Evolutionary conservation across 1,140 invertebrate species (phyloP), one percentile per base, ranked within the genome.

Genomic region (Penaeus indicus): DNA sequence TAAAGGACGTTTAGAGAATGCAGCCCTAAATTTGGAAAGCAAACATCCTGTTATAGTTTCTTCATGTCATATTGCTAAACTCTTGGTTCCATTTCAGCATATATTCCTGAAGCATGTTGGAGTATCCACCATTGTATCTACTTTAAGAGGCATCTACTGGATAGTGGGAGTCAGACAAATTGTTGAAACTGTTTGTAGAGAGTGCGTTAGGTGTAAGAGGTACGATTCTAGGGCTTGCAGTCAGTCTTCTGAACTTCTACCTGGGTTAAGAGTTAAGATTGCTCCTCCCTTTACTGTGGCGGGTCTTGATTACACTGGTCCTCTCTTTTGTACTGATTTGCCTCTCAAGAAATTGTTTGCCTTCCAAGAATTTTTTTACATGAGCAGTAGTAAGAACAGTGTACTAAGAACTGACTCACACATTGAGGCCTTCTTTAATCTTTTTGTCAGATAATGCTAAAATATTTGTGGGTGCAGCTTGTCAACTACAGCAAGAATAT

Each of bases 401-500:
- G 22, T 47, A 88, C 47, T 13, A 85, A 21, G 86, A 88, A 22
- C 78, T 88, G 18, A 62, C 78, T 75, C 18, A 32, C 32, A 32
- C 32, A 32, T 32, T 32, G 80, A 63, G 47, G 80, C 8, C 61
- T 85, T 77, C 75, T 27, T 25, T 77, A 1, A 25, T 22, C 3
- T n/a, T 77, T 85, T 22, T 77, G 72, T 77, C 84, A 22, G 84
- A 85, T 85, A 85, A 85, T 54, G 84, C 84, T 10, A 72, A 82
- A 25, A 85, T 67, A 21, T 85, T 85, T 42, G 21, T 25, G 22
- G 18, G 79, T 21, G 78, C 60, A 25, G 27, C 47, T 22, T n/a
- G 27, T 11, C 16, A 72, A 69, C 11, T 88, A 1, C 32, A 13
- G 32, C 32, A 32, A 32, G 32, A 32, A 32, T 32, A 32, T 32